phyloP scores from a whole-genome alignment of 1,140 invertebrate genomes.

The Amphibalanus amphitrite region DNA sequence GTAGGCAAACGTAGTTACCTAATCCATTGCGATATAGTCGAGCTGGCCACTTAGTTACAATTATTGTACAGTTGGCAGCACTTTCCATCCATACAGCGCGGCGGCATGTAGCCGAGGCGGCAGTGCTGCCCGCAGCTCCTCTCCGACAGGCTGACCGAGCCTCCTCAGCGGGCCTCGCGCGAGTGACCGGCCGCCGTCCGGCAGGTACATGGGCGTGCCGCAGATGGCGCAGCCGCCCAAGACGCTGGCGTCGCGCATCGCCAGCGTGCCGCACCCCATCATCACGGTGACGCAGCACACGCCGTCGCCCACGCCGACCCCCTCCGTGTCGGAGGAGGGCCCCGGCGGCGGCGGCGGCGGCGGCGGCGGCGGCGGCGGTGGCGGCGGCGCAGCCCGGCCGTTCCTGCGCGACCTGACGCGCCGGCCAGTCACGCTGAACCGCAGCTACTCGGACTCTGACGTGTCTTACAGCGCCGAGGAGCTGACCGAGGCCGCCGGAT shows the following conservation, averaged over 20 bases:
- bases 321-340: neutral
- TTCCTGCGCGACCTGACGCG: too few relatives aligned
- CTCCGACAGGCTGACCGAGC: neutral
- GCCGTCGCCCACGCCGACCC: conserved; percentile 41
- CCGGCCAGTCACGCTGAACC: too few relatives aligned
- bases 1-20: too few relatives aligned
- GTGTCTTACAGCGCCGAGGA: conserved; percentile 68
- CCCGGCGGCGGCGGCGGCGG: neutral
- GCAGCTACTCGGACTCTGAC: conserved; percentile 87
- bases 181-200: neutral
- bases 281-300: conserved; percentile 93
- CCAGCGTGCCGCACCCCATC: conserved; percentile 52
- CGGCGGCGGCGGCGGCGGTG: neutral
- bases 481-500: conserved; percentile 67
- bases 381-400: too few relatives aligned
- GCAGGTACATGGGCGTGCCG: conserved; percentile 6
- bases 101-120: too few relatives aligned
- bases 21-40: too few relatives aligned
- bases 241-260: conserved; percentile 6
- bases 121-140: too few relatives aligned
- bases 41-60: too few relatives aligned
- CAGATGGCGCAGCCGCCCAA: neutral
- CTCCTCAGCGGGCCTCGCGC: neutral
- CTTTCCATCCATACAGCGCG: too few relatives aligned
- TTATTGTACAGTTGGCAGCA: too few relatives aligned